These are phyloP conservation scores for Anguilla japonica DNA, from an alignment of 2,113 vertebrate species.

Conservation along the genomic window DNA sequence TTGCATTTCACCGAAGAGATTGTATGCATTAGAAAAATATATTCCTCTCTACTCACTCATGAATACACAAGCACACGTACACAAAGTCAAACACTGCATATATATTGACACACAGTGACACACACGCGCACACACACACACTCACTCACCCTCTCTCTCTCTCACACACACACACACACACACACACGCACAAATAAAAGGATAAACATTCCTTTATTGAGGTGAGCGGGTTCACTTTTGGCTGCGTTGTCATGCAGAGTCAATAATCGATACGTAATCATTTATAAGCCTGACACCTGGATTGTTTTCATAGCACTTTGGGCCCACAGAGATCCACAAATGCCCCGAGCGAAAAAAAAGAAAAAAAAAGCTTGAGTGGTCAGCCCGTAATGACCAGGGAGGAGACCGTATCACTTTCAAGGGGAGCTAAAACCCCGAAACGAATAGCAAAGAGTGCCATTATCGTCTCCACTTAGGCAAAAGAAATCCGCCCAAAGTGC, in stretches of 20 bases:
- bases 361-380: not conserved
- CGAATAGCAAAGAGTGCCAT: not conserved
- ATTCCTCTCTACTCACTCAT: not conserved
- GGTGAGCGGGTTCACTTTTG: not conserved
- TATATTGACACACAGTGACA: not conserved
- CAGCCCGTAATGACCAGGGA: not conserved
- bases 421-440: not conserved
- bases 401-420: slow-evolving; percentile 2
- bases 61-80: not conserved
- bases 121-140: not conserved
- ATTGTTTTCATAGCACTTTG: not conserved
- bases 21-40: not conserved
- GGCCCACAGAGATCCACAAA: not conserved
- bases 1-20: not conserved
- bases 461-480: not conserved
- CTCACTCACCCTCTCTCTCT: no score
- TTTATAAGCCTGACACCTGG: not conserved
- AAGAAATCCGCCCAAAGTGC: not conserved
- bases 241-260: not conserved
- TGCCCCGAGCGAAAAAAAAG: not conserved
- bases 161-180: not conserved
- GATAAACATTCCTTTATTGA: not conserved
- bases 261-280: not conserved
- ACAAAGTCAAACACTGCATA: not conserved
- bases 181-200: not conserved